Evolutionary conservation across 2,797 vertebrate genomes (phyloP), one percentile per base, ranked within the genome.

Genomic region (Sebastes itinus): DNA sequence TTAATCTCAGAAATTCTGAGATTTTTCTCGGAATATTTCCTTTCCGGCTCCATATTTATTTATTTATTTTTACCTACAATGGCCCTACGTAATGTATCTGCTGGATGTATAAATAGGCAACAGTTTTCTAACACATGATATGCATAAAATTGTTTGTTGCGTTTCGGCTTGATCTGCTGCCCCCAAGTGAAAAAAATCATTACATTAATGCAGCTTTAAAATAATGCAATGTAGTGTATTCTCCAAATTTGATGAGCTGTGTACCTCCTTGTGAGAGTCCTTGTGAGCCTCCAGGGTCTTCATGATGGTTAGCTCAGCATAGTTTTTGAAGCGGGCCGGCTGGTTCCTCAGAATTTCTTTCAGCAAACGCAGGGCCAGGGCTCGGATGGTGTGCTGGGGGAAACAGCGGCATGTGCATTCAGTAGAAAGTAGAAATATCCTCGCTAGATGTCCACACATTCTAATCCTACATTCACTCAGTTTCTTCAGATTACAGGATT

Each of bases 251-350:
- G 1, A 14, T 16, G 13, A 9, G 5, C 33, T n/a, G 28, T 10
- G n/a, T 72, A 99, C 99, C 97, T 99, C 99, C 87, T 99, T 99
- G 90, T 99, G 98, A 14, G 98, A 98, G 91, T 99, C 99, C 92
- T 99, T 99, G 91, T 99, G 99, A 23, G 99, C 98, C 95, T 99
- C 99, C 92, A 99, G 94, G 2, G 98, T 99, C 95, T 99, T 99
- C 98, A 99, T 99, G 94, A 99, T 99, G 22, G 99, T 99, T 58
- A 99, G 78, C 91, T 99, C 99, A 0, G 99, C 99, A 0, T 99
- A 99, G 94, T 99, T 99, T 91, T 99, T 99, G 90, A 99, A 99
- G 79, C 99, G 96, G 3, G 96, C 97, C 0, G 99, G 99, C 92
- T 99, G 99, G 92, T 98, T 99, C 93, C 96, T 95, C 32, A 99